These are phyloP conservation scores for Forbesichthys papilliferus DNA, from an alignment of 2,113 vertebrate genomes.

Conservation along the genomic window DNA sequence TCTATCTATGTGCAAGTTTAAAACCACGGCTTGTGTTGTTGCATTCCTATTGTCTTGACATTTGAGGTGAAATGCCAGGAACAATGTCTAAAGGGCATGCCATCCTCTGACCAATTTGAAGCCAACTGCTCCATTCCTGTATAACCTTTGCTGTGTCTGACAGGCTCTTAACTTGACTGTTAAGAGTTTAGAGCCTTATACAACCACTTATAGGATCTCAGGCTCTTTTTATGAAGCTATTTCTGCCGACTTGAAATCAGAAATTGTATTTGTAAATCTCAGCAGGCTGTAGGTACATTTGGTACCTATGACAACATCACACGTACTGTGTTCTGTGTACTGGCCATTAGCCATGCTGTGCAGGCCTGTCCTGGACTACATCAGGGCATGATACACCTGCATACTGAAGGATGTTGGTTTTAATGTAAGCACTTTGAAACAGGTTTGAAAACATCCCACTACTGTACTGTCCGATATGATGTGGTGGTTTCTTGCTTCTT, in stretches of 20 bases:
- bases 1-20: no score
- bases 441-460: no score
- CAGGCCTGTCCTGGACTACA: no score
- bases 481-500: neutral
- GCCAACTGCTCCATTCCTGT: neutral
- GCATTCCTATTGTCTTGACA: no score
- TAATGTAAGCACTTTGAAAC: no score
- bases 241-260: neutral
- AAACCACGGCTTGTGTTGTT: no score
- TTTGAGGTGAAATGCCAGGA: neutral
- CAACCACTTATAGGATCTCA: neutral
- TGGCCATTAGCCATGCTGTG: no score
- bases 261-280: conserved; percentile 9
- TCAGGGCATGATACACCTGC: no score
- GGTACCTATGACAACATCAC: neutral
- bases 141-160: neutral
- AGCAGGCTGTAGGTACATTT: neutral
- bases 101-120: neutral
- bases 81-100: neutral
- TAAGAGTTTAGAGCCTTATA: neutral
- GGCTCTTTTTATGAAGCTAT: conserved; percentile 7
- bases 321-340: no score
- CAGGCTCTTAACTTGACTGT: conserved; percentile 15
- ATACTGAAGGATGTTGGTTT: no score
- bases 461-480: no score